Conservation (phyloP, 2,888 invertebrate genomes). For the Brachyptera risi region DNA sequence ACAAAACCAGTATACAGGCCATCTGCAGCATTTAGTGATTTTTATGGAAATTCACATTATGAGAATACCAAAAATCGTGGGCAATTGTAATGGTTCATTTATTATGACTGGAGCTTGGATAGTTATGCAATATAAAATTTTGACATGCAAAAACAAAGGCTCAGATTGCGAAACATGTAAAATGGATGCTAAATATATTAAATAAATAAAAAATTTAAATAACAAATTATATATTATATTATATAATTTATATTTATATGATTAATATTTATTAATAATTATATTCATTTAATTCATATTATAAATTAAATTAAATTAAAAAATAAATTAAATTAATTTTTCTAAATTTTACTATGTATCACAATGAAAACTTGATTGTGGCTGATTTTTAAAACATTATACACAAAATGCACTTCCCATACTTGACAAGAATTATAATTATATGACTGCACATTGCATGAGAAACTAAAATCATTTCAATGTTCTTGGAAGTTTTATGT, state of each 20-base stretch:
- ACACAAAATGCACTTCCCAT: not conserved
- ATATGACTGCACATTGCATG: not conserved
- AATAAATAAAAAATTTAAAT: not conserved
- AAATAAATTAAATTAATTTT: not conserved
- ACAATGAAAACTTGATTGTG: not conserved
- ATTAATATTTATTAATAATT: not conserved
- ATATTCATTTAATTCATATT: too few relatives aligned
- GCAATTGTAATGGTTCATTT: too few relatives aligned
- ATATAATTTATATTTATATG: not conserved
- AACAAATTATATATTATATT: too few relatives aligned
- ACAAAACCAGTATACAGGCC: too few relatives aligned
- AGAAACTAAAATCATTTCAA: conserved; percentile 4
- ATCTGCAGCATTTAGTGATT: too few relatives aligned
- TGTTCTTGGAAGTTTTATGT: conserved; percentile 8
- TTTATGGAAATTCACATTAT: too few relatives aligned
- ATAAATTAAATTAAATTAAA: not conserved
- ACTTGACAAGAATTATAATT: not conserved
- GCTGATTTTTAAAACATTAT: too few relatives aligned
- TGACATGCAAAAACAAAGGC: not conserved
- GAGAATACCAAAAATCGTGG: too few relatives aligned
- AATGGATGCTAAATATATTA: not conserved
- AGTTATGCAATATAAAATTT: not conserved
- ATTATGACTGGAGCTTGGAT: conserved; percentile 1
- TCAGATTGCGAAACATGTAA: conserved; percentile 5
- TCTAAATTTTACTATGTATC: not conserved